These are phyloP conservation scores for Odocoileus virginianus DNA, from an alignment of 2,113 vertebrate species.

Conservation along the genomic window DNA sequence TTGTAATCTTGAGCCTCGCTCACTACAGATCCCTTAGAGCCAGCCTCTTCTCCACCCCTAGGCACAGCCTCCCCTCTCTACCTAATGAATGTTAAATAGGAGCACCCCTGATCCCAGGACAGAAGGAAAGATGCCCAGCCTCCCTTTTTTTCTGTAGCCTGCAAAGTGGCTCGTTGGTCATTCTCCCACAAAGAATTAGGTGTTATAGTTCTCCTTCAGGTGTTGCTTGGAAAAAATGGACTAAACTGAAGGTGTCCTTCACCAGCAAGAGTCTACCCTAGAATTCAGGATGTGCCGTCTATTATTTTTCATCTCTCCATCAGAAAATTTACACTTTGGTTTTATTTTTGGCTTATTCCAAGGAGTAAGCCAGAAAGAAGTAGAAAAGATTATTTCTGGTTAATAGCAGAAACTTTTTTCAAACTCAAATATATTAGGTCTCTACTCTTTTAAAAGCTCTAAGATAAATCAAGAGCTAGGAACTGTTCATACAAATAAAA, in stretches of 20 bases:
- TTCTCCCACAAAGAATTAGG: conserved; percentile 10
- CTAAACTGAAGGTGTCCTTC: conserved; percentile 27
- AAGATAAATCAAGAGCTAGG: conserved; percentile 45
- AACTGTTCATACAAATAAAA: conserved; percentile 67
- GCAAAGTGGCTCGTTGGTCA: not conserved
- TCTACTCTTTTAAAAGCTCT: conserved; percentile 53
- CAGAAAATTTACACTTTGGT: conserved; percentile 26
- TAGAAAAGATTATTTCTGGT: conserved; percentile 52
- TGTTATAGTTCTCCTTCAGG: conserved; percentile 44
- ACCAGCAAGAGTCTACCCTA: conserved; percentile 48
- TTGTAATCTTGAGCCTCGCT: not conserved
- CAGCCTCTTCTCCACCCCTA: not conserved
- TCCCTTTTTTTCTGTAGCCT: not conserved
- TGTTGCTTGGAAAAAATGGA: conserved; percentile 23
- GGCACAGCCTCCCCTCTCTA: conserved; percentile 6
- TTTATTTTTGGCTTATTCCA: conserved; percentile 54
- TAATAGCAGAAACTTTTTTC: conserved; percentile 65
- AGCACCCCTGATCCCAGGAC: not conserved
- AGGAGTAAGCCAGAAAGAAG: conserved; percentile 46
- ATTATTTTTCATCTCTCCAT: not conserved
- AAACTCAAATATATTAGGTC: conserved; percentile 5
- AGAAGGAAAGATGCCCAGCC: not conserved
- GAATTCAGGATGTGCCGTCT: not conserved
- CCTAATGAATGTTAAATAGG: not conserved
- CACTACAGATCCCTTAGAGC: not conserved